Percentiles rank a stretch among this genome's conserved stretches.
Conservation (phyloP, 2,888 invertebrate species). For the Plebejus argus region DNA sequence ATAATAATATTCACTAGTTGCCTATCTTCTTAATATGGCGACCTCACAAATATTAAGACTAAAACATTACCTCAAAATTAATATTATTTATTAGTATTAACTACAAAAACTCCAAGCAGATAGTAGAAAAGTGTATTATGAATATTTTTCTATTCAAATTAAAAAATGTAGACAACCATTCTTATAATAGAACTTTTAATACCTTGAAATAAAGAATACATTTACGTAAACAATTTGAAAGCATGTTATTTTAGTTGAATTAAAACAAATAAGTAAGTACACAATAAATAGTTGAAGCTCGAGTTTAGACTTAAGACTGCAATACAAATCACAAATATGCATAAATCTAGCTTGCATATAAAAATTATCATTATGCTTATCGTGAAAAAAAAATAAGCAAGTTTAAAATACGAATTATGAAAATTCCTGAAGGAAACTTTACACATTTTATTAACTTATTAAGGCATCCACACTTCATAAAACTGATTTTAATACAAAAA, state of each 20-base stretch:
- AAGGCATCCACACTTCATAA: neutral
- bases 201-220: neutral
- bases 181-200: neutral
- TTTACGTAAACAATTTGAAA: neutral
- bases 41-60: neutral
- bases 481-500: neutral
- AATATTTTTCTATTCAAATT: neutral
- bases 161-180: neutral
- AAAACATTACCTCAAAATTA: neutral
- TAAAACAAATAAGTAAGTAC: neutral
- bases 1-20: neutral
- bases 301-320: neutral
- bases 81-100: neutral
- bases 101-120: neutral
- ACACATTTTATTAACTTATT: neutral
- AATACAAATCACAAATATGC: neutral
- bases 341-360: neutral
- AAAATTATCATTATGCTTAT: neutral
- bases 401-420: neutral
- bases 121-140: neutral
- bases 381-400: too few relatives aligned
- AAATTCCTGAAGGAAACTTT: neutral
- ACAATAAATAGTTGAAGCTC: neutral
- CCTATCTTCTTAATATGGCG: neutral
- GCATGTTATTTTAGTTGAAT: neutral